phyloP scores from a whole-genome alignment of 2,113 vertebrate genomes.

The Progne subis region DNA sequence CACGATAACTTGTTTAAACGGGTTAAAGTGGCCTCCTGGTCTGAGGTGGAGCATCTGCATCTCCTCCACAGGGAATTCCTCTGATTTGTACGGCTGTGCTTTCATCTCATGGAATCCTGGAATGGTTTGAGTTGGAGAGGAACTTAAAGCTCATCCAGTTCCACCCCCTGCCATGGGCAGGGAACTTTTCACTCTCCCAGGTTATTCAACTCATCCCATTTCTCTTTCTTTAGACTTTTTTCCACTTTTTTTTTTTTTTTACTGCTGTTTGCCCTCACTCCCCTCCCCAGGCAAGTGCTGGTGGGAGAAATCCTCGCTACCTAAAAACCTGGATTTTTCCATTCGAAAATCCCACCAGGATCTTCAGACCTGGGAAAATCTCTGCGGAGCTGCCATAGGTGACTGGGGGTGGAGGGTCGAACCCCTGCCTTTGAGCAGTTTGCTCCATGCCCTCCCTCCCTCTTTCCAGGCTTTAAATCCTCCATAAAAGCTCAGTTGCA shows the following conservation, averaged over 20 bases:
- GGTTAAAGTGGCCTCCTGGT: neutral
- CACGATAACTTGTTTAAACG: neutral
- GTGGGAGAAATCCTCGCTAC: neutral
- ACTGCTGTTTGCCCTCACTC: neutral
- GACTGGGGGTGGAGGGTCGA: neutral
- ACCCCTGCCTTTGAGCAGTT: neutral
- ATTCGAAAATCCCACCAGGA: neutral
- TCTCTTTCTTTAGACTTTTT: neutral
- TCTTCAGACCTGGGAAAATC: neutral
- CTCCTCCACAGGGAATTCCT: neutral
- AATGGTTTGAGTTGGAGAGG: neutral
- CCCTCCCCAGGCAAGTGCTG: neutral
- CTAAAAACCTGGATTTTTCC: neutral
- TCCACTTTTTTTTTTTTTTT: neutral
- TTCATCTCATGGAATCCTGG: neutral
- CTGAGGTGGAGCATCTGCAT: neutral
- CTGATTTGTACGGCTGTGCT: accelerated
- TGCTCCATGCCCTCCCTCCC: neutral
- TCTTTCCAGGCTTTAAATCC: neutral
- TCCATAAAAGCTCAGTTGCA: neutral
- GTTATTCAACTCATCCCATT: neutral
- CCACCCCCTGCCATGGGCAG: neutral
- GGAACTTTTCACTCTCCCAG: neutral
- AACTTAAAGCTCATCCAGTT: neutral
- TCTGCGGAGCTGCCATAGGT: neutral